Conservation (phyloP, 2,113 vertebrate species). For the Urocitellus parryii region DNA sequence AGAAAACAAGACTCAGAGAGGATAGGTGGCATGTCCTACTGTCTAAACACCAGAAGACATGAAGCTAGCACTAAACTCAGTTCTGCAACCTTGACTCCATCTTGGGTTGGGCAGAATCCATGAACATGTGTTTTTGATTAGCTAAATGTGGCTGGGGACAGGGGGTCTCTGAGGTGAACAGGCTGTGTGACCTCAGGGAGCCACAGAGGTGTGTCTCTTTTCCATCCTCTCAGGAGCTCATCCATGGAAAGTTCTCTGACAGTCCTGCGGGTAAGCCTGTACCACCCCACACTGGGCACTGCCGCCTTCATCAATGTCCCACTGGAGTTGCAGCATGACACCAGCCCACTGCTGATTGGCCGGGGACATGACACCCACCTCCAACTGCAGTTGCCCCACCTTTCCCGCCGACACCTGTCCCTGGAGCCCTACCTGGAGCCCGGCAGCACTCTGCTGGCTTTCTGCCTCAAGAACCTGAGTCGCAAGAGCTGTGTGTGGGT, state of each 20-base stretch:
- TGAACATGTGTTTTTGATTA: neutral
- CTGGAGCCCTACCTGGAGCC: constrained; percentile 72
- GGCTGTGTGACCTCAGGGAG: neutral
- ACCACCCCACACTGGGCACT: neutral
- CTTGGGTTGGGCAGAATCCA: neutral
- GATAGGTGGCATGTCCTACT: neutral
- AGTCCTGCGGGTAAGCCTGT: constrained; percentile 19
- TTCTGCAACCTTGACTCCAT: neutral
- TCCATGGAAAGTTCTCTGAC: constrained; percentile 49
- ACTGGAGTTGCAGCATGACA: neutral
- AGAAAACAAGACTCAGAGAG: neutral
- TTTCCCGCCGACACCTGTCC: constrained; percentile 59
- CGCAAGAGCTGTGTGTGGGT: constrained; percentile 55
- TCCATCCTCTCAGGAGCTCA: neutral
- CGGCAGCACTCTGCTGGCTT: neutral
- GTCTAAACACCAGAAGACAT: neutral
- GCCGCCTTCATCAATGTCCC: constrained; percentile 1
- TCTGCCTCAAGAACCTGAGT: constrained; percentile 70
- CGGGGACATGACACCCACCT: neutral
- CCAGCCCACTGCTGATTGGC: constrained; percentile 49
- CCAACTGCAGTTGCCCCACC: constrained; percentile 18
- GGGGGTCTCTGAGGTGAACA: no score
- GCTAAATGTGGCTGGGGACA: neutral
- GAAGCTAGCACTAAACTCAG: neutral
- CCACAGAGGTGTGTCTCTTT: neutral